Base-by-base conservation (phyloP, 1,140 invertebrate genomes). In the Drosophila tropicalis region DNA sequence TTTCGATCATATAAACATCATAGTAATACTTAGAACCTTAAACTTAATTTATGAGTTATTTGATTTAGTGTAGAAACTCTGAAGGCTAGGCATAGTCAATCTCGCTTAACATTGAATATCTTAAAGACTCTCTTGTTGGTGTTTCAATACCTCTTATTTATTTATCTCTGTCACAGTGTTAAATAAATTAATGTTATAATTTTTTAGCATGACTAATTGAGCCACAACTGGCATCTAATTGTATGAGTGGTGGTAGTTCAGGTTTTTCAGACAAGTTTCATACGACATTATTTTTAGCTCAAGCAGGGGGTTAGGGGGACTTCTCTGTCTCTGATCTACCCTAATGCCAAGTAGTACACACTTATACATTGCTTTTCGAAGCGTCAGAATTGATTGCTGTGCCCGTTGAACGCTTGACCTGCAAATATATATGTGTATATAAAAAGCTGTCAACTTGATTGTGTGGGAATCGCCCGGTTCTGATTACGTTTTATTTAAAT, bases 401-500 rank as follows among this genome's bases (percentile, higher is more conserved):
- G 29, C 12, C 32, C 12, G 34, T 62, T 44, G 44, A 6, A 5
- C 34, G 63, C 39, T 51, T 62, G 36, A 51, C 10, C 12, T 55
- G 29, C 15, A 36, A 17, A 34, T 55, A 17, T 44, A 41, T 13
- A 36, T 5, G 0, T 76, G 1, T 19, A 15, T 47, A 34, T 58
- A 70, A 58, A 41, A 39, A 36, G 56, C 65, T 63, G 41, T 10
- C 54, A 67, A 75, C 65, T 60, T 67, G 72, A 72, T 22, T 75
- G 55, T 58, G 82, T 58, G 82, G 82, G 82, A 87, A 72, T 87
- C 63, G 74, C 83, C 82, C 80, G 39, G 5, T 25, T 62, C 55
- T 6, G 57, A 64, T 69, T 67, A 47, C 12, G n/a, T 5, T 54
- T 19, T 62, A 85, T 86, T 82, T 82, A 87, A 63, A 70, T 64